Evolutionary conservation across 2,113 vertebrate genomes (phyloP), one percentile per base, ranked within the genome.

Genomic region (Syrrhaptes paradoxus): DNA sequence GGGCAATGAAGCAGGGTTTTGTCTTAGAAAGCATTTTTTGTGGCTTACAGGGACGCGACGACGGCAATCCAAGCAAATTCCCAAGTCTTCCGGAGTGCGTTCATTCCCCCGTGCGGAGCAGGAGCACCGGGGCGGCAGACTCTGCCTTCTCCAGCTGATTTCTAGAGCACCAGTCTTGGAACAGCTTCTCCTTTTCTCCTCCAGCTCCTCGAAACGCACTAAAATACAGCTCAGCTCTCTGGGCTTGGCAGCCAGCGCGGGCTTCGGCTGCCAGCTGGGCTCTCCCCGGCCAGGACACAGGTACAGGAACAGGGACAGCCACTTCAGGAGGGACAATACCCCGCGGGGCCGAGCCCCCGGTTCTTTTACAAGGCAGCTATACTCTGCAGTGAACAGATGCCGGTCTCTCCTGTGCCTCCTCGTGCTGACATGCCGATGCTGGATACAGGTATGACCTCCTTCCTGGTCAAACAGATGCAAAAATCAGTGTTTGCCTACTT

Each of bases 301-400:
- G 63, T 16, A 51, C 54, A 31, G 9, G 68, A 41, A 32, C 48
- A 8, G 17, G 21, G 43, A 72, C 29, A 54, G 51, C 17, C 28
- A 5, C 71, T 45, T 6, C 3, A 21, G 20, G 2, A 13, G 4
- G 17, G n/a, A 65, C 32, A 41, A 59, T 31, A 8, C 19, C 84
- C 85, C 2, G 0, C 0, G 9, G 68, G 58, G 5, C 34, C 0
- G 1, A n/a, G 81, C 19, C 68, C 77, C 52, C 15, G 43, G 4
- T 0, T 24, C 57, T 34, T 62, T 26, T 32, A 49, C 46, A 6
- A n/a, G 63, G 26, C 36, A 66, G 45, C 36, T 45, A 11, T 7
- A 32, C 72, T 46, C 71, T 10, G 2, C 73, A 16, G 66, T 1
- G 1, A 36, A 17, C 26, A 15, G 22, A 25, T 3, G 17, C 5